phyloP scores from a whole-genome alignment of 2,888 invertebrate genomes.

The Limenitis camilla region DNA sequence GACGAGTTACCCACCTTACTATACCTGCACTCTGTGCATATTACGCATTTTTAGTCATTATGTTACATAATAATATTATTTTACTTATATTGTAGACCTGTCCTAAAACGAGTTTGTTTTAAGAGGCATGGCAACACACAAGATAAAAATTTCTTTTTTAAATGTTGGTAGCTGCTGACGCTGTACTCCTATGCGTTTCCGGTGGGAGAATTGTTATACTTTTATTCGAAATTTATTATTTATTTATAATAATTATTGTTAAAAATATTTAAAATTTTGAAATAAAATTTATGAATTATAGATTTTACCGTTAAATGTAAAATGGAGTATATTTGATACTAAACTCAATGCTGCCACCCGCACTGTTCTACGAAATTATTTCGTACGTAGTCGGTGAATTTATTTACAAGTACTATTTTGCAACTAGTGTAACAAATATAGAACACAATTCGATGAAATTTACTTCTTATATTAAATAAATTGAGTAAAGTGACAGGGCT shows the following conservation, averaged over 20 bases:
- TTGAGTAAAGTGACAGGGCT: slow-evolving; percentile 29
- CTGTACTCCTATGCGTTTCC: slow-evolving; percentile 49
- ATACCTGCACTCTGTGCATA: too few relatives aligned
- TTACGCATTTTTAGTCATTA: too few relatives aligned
- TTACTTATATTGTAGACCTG: too few relatives aligned
- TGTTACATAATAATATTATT: too few relatives aligned
- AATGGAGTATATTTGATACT: slow-evolving; percentile 13
- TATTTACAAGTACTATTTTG: slow-evolving; percentile 70
- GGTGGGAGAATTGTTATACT: slow-evolving; percentile 30
- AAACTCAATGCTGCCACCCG: slow-evolving; percentile 52
- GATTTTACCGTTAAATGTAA: background rate
- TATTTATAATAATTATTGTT: background rate
- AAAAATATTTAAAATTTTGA: background rate
- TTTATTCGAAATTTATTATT: slow-evolving; percentile 11
- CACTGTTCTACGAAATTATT: slow-evolving; percentile 47
- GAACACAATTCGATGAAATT: slow-evolving; percentile 34
- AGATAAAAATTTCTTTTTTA: slow-evolving; percentile 13
- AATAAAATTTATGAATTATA: background rate
- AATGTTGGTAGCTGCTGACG: slow-evolving; percentile 67
- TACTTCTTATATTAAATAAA: slow-evolving; percentile 30
- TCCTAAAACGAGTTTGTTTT: too few relatives aligned
- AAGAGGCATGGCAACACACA: slow-evolving; percentile 31
- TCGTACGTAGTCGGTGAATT: slow-evolving; percentile 72
- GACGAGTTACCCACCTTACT: too few relatives aligned
- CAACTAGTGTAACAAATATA: slow-evolving; percentile 64